Conservation (phyloP, 2,113 vertebrate genomes). For the Microtus pennsylvanicus region DNA sequence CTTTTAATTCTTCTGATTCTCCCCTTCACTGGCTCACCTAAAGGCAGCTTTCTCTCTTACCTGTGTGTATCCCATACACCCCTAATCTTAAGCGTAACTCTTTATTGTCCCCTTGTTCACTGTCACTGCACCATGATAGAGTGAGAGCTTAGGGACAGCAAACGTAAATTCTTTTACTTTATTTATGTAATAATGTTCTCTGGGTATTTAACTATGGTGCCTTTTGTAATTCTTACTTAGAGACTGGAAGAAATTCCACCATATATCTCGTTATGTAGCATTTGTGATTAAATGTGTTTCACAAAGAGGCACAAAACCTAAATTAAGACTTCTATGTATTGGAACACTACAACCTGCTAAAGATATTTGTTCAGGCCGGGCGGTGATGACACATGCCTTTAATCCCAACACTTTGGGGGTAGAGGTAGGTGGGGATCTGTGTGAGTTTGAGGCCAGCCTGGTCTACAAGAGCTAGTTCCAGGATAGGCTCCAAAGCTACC, state of each 20-base stretch:
- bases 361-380: background rate
- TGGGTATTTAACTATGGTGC: slow-evolving; percentile 4
- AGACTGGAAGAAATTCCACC: slow-evolving; percentile 31
- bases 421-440: no score
- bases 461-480: no score
- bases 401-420: no score
- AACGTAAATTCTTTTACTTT: background rate
- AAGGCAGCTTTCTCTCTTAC: background rate
- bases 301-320: background rate
- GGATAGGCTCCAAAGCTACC: no score
- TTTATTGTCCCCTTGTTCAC: background rate
- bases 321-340: slow-evolving; percentile 4
- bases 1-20: background rate
- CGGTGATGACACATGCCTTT: no score
- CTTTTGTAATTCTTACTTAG: slow-evolving; percentile 42
- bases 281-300: slow-evolving; percentile 18
- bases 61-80: background rate
- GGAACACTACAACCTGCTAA: background rate
- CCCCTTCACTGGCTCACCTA: background rate
- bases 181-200: background rate
- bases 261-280: background rate
- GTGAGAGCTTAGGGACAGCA: background rate
- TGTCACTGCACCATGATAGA: background rate
- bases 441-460: no score
- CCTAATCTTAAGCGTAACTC: background rate